phyloP scores from a whole-genome alignment of 2,113 vertebrate species.

The Anser brachyrhynchus region DNA sequence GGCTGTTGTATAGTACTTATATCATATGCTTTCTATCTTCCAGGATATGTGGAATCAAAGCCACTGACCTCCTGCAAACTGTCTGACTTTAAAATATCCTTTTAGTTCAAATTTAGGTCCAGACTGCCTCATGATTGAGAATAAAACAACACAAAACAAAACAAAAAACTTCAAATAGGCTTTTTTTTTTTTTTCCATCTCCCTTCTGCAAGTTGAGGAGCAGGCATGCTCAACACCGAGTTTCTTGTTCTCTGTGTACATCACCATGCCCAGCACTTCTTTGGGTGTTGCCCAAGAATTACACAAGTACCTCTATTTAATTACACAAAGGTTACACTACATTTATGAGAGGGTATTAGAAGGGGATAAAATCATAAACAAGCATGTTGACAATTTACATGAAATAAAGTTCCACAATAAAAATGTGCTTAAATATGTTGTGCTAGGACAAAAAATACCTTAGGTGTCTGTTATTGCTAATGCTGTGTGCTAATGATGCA shows the following conservation, averaged over 20 bases:
- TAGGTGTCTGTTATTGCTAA: background rate
- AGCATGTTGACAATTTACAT: fast-evolving
- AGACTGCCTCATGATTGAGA: background rate
- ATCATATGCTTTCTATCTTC: background rate
- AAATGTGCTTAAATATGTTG: background rate
- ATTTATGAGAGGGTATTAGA: background rate
- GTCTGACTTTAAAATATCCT: background rate
- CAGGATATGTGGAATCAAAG: background rate
- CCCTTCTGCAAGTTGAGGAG: background rate
- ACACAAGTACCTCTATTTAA: background rate
- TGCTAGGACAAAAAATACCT: background rate
- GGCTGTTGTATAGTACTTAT: background rate
- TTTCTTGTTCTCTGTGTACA: fast-evolving
- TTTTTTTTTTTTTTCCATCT: background rate
- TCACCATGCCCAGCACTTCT: background rate
- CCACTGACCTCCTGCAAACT: background rate
- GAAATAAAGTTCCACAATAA: background rate
- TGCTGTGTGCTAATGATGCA: background rate
- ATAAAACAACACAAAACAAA: background rate
- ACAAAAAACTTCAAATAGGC: background rate
- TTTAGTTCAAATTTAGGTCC: background rate
- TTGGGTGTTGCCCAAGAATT: background rate
- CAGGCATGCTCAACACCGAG: background rate
- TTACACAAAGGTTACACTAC: background rate
- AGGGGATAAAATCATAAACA: background rate